phyloP scores from a whole-genome alignment of 2,888 invertebrate species.

The Archips crataeganus region DNA sequence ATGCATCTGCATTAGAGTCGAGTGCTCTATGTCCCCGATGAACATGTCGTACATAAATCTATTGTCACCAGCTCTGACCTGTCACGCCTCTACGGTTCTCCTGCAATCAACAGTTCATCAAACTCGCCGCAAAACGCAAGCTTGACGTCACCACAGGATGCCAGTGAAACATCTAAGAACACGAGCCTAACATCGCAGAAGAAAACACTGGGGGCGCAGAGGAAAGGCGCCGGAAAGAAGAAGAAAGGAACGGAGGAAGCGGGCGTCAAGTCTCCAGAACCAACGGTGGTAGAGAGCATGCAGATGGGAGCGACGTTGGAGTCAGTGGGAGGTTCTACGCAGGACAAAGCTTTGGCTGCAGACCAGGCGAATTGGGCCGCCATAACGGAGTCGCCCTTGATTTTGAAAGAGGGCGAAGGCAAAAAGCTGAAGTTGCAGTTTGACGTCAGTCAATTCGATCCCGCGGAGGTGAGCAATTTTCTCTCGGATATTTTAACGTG shows the following conservation, averaged over 20 bases:
- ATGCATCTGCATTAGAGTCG: too few relatives aligned
- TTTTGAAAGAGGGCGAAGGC: slow-evolving; percentile 94
- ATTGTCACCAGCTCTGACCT: slow-evolving; percentile 51
- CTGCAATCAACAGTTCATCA: slow-evolving; percentile 16
- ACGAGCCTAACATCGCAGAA: slow-evolving; percentile 20
- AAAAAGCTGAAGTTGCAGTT: slow-evolving; percentile 96
- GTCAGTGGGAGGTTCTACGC: neutral
- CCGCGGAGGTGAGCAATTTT: slow-evolving; percentile 91
- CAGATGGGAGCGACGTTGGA: neutral
- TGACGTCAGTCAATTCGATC: slow-evolving; percentile 96
- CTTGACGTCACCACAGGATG: slow-evolving; percentile 16
- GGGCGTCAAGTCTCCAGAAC: neutral
- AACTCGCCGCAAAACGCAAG: slow-evolving; percentile 37
- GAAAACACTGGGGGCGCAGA: neutral
- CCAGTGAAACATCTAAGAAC: slow-evolving; percentile 42
- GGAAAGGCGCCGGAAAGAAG: slow-evolving; percentile 1
- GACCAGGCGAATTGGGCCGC: slow-evolving; percentile 50
- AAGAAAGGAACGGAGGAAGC: slow-evolving; percentile 16
- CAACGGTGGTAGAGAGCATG: neutral
- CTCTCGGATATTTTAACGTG: neutral
- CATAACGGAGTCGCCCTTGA: slow-evolving; percentile 90
- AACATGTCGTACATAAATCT: neutral
- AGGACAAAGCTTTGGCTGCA: slow-evolving; percentile 23
- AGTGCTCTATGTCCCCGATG: too few relatives aligned
- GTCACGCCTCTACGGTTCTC: slow-evolving; percentile 47